Base-by-base conservation (phyloP, 2,797 vertebrate species). In the Apogon hyalosoma region DNA sequence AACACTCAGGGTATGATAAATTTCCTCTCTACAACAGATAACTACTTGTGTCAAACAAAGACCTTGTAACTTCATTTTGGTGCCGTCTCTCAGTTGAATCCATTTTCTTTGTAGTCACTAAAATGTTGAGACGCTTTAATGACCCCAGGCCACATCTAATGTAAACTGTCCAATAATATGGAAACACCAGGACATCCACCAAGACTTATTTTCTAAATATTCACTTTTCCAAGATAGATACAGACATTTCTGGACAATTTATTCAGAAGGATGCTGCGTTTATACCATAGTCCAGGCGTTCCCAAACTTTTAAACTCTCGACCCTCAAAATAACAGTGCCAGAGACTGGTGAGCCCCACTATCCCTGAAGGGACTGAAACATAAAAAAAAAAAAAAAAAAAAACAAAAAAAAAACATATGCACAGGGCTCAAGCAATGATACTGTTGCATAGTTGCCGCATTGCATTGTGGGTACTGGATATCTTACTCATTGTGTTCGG, bases 1-100 rank as follows among this genome's bases (percentile, higher is more conserved):
- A 85, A 73, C 0, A 4, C 24, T 54, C 13, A 14, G 36, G 57
- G 60, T 62, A 38, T 72, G 67, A 79, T 70, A 7, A 19, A 77
- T 75, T 40, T 39, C 3, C 13, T 11, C 28, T 7, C 3, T 63
- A 49, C 40, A 53, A 56, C 6, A 11, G 4, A 56, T 16, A 58
- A 39, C 54, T 14, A n/a, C 28, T 79, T 19, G 36, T 41, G 38
- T 42, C 55, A 41, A 13, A 6, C n/a, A 41, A 55, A 12, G 51
- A 79, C 66, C 50, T 73, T 0, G 0, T 54, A 45, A 52, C n/a
- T 45, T 57, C 6, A 18, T 52, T 57, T 47, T 21, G 8, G 4
- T 42, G 38, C 9, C 48, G 7, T 70, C 46, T 9, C n/a, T 41
- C 8, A 11, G 2, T 24, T 39, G 4, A 64, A 11, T 61, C 24